Conservation (phyloP, 1,140 invertebrate genomes). For the Bombus vancouverensis region DNA sequence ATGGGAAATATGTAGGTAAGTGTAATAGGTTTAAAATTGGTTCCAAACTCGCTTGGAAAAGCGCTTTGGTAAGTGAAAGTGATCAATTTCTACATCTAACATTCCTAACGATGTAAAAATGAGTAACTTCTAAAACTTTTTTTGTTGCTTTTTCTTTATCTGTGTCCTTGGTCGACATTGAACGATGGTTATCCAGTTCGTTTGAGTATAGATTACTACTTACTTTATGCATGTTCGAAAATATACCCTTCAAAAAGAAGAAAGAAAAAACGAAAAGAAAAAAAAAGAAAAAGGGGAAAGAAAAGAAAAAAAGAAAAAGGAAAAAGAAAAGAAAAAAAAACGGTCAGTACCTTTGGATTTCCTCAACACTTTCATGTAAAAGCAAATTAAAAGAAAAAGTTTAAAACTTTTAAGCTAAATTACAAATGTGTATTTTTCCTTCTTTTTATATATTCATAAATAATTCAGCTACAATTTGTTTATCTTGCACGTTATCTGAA, state of each 20-base stretch:
- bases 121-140: background rate
- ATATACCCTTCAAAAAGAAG: too few relatives aligned
- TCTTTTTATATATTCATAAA: background rate
- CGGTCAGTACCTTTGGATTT: too few relatives aligned
- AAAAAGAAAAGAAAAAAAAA: too few relatives aligned
- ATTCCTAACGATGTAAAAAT: background rate
- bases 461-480: background rate
- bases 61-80: background rate
- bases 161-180: too few relatives aligned
- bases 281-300: too few relatives aligned
- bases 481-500: background rate
- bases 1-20: background rate
- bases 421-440: background rate
- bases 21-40: constrained; percentile 5
- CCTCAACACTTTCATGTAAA: too few relatives aligned
- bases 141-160: background rate
- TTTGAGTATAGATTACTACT: too few relatives aligned
- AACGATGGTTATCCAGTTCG: too few relatives aligned
- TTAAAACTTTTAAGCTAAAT: background rate
- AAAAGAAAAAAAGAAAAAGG: too few relatives aligned
- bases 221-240: too few relatives aligned
- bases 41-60: too few relatives aligned
- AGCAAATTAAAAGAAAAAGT: background rate
- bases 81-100: background rate
- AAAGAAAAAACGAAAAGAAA: too few relatives aligned